Conservation (phyloP, 2,113 vertebrate species). For the Pelecanoides urinatrix region DNA sequence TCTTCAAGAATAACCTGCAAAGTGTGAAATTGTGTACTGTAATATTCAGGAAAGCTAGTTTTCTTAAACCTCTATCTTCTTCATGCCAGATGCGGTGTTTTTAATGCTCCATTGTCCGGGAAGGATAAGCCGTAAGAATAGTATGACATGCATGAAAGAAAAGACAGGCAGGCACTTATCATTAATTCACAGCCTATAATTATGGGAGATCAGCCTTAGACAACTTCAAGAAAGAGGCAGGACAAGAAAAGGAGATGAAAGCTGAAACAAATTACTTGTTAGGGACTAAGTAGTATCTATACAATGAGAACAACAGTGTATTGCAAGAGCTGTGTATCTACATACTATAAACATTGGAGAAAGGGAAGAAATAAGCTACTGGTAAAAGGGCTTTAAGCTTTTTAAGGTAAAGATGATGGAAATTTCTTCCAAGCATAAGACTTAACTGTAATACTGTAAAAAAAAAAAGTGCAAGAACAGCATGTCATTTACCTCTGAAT, state of each 20-base stretch:
- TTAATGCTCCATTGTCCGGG: not conserved
- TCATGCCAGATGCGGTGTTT: not conserved
- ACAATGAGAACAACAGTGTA: not conserved
- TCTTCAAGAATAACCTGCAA: slow-evolving; percentile 96
- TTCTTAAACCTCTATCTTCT: not conserved
- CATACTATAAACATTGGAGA: not conserved
- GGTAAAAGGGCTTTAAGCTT: not conserved
- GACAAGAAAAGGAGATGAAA: not conserved
- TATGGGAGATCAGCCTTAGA: not conserved
- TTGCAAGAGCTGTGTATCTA: not conserved
- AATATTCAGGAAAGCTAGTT: not conserved
- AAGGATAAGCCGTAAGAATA: not conserved
- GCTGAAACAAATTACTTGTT: not conserved
- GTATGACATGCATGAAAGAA: not conserved
- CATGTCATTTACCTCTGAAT: not conserved
- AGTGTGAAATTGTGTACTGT: not conserved
- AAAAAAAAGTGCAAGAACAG: not conserved
- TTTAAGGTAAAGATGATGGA: not conserved
- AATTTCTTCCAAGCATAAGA: not conserved
- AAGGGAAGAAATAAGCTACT: not conserved
- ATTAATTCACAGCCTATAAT: not conserved
- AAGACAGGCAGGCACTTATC: not conserved
- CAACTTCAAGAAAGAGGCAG: not conserved
- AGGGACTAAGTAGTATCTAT: not conserved
- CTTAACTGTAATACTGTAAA: not conserved